A percentile compares a stretch with the other conserved stretches of the same genome.
phyloP scores from a whole-genome alignment of 2,797 vertebrate species.

The Petrocephalus schoutedeni region DNA sequence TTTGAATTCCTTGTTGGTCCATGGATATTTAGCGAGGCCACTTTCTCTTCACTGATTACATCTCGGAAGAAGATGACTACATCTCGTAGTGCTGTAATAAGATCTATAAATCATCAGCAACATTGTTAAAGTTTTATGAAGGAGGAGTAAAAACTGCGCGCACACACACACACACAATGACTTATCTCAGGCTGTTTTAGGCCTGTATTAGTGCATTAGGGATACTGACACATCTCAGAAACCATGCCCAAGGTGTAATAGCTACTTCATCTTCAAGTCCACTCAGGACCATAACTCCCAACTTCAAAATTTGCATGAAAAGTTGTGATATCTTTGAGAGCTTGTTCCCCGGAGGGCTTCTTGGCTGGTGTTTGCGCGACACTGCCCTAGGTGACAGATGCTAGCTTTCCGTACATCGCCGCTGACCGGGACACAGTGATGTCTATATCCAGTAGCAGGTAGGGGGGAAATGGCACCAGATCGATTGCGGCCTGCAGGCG shows the following conservation, averaged over 20 bases:
- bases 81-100: background rate
- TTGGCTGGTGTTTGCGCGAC: background rate
- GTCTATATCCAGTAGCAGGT: background rate
- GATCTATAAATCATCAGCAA: constrained; percentile 9
- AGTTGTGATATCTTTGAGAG: background rate
- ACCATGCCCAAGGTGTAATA: background rate
- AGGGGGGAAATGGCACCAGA: background rate
- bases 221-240: background rate
- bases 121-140: background rate
- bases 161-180: background rate
- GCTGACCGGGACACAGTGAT: too few species aligned
- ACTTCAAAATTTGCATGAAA: background rate
- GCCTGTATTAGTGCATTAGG: background rate
- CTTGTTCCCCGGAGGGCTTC: background rate
- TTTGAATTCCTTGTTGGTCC: background rate
- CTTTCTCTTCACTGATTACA: background rate
- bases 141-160: background rate
- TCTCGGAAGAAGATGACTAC: background rate
- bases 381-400: too few species aligned
- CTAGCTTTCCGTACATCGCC: background rate
- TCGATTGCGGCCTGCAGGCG: background rate
- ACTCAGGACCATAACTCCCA: background rate
- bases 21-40: background rate
- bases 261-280: background rate
- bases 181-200: background rate